Conservation (phyloP, 2,888 invertebrate genomes). For the Tinea pellionella region DNA sequence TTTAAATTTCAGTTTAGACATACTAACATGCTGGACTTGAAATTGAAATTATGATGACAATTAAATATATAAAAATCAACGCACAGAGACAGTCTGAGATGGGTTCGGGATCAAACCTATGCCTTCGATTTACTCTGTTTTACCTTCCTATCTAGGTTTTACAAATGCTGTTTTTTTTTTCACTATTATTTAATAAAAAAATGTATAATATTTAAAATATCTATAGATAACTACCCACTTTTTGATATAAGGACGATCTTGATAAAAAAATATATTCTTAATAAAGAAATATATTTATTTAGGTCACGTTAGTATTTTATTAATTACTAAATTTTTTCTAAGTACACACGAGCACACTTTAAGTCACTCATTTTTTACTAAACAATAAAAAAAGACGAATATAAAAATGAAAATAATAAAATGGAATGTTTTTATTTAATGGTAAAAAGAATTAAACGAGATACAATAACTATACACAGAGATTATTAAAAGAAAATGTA, state of each 20-base stretch:
- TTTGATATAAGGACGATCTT: not conserved
- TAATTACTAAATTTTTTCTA: conserved; percentile 23
- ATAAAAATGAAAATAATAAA: not conserved
- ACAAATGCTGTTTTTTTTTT: too few species aligned
- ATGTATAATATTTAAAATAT: too few species aligned
- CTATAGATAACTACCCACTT: not conserved
- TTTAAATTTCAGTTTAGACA: too few species aligned
- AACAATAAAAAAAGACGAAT: conserved; percentile 19
- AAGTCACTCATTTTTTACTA: conserved; percentile 53
- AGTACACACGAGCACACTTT: conserved; percentile 67
- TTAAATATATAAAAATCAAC: too few species aligned
- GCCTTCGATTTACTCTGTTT: too few species aligned
- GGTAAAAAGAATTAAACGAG: not conserved
- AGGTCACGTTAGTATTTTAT: not conserved
- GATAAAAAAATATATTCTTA: not conserved
- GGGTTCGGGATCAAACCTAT: too few species aligned
- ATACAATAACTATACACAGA: not conserved
- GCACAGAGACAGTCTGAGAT: too few species aligned
- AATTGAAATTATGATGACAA: too few species aligned
- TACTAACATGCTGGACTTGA: too few species aligned
- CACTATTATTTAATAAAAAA: too few species aligned
- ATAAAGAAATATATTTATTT: not conserved
- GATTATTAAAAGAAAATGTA: not conserved
- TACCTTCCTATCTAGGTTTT: too few species aligned
- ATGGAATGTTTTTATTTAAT: conserved; percentile 8